Conservation (phyloP, 2,888 invertebrate genomes). For the Subacronicta megacephala region DNA sequence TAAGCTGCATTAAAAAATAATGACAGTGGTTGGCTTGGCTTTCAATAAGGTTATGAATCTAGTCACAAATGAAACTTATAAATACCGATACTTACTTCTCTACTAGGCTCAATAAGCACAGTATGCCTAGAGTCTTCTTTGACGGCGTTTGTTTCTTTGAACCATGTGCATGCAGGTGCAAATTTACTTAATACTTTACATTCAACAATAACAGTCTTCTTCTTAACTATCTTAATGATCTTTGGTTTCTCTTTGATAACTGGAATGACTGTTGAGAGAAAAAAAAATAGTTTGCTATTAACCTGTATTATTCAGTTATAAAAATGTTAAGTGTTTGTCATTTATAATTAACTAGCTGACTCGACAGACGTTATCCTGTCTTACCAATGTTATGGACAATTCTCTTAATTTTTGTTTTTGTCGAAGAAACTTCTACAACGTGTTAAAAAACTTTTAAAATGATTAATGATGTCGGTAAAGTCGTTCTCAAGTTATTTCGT, state of each 20-base stretch:
- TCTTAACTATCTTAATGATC: constrained; percentile 97
- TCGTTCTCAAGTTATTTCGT: too few species aligned
- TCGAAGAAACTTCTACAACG: too few species aligned
- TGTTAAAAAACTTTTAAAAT: too few species aligned
- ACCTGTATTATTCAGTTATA: too few species aligned
- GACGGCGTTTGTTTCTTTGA: constrained; percentile 95
- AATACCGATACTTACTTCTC: constrained; percentile 90
- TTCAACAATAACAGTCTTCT: constrained; percentile 97
- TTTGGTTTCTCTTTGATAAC: constrained; percentile 98
- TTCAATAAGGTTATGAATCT: too few species aligned
- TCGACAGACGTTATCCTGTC: too few species aligned
- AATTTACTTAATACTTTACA: constrained; percentile 98
- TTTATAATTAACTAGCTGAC: background rate
- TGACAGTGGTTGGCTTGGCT: too few species aligned
- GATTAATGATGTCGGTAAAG: too few species aligned
- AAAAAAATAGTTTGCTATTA: constrained; percentile 10
- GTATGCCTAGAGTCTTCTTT: constrained; percentile 93
- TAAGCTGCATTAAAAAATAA: too few species aligned
- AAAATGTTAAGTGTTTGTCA: too few species aligned
- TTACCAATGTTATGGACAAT: too few species aligned
- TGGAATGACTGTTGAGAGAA: constrained; percentile 92
- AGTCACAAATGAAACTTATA: background rate
- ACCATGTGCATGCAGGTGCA: constrained; percentile 98
- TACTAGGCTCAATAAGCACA: constrained; percentile 93
- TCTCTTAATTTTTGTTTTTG: too few species aligned